Evolutionary conservation across 2,113 vertebrate species (phyloP), one percentile per base, ranked within the genome.

Genomic region (Petrocephalus microphthalmus): DNA sequence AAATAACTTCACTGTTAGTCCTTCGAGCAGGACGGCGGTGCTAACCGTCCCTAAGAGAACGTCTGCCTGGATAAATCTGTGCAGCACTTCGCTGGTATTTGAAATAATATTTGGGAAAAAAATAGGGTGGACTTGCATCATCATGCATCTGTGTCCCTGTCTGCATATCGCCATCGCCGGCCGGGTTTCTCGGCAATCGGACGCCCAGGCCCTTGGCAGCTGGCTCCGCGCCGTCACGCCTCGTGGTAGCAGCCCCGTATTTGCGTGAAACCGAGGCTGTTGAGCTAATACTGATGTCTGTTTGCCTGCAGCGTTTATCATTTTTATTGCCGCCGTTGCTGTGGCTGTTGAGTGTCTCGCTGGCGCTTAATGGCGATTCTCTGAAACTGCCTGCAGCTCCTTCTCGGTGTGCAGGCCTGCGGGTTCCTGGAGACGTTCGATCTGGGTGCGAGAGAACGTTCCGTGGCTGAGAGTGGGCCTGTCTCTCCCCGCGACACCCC

Each of bases 251-350:
- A 49, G 71, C 53, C 53, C 45, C 51, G 52, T 53, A 49, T 89
- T 85, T 49, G 60, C 60, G 81, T 81, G 89, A 88, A 86, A 89
- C 78, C 54, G 54, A 83, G 85, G 86, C 86, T 89, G 54, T 88
- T 60, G 42, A 42, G 83, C 64, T 47, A 85, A 86, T 56, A n/a
- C 42, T 56, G 53, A 56, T n/a, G 87, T 78, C 82, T 56, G 57
- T 88, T 84, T 84, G 74, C 33, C 52, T 83, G n/a, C 47, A 78
- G 56, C n/a, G 17, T 57, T 83, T n/a, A 42, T 56, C 29, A 54
- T 86, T 51, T 89, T 81, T 86, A 87, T 81, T 89, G 86, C 71
- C 2, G 7, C 25, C 17, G 54, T 56, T 57, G 25, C 45, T 64
- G 64, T 86, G 60, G 88, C 86, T 60, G 53, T 87, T 7, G 33